phyloP scores from a whole-genome alignment of 2,888 invertebrate genomes.

The Lycia hirtaria region DNA sequence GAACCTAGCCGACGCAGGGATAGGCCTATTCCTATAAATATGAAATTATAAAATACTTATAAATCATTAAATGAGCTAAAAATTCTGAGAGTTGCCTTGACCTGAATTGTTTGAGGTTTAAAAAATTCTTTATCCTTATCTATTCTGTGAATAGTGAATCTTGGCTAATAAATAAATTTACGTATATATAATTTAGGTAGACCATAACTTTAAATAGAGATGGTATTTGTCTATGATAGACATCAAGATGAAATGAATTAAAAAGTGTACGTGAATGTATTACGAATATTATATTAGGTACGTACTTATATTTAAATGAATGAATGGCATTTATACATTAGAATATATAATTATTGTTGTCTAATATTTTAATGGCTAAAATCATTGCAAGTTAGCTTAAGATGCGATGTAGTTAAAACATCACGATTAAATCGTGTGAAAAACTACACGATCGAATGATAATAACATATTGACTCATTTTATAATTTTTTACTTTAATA shows the following conservation, averaged over 20 bases:
- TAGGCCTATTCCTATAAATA: constrained; percentile 26
- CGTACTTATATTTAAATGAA: neutral
- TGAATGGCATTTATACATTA: constrained; percentile 3
- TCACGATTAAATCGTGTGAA: constrained; percentile 25
- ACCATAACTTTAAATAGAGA: constrained; percentile 7
- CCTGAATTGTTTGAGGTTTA: constrained; percentile 9
- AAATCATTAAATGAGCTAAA: constrained; percentile 11
- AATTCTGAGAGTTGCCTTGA: constrained; percentile 17
- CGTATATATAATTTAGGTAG: constrained; percentile 20
- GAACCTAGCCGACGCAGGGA: constrained; percentile 16
- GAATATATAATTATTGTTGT: constrained; percentile 4
- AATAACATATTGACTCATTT: constrained; percentile 14
- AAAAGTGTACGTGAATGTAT: constrained; percentile 5
- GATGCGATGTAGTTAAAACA: constrained; percentile 3
- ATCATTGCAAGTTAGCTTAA: constrained; percentile 10
- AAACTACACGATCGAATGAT: constrained; percentile 5
- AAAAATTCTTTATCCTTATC: constrained; percentile 17
- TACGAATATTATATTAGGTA: neutral
- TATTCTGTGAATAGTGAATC: constrained; percentile 32
- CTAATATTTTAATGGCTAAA: constrained; percentile 1
- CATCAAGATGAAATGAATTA: neutral
- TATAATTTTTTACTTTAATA: constrained; percentile 24
- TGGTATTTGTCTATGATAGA: constrained; percentile 1
- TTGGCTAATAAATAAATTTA: constrained; percentile 23
- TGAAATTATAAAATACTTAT: constrained; percentile 8